phyloP scores from a whole-genome alignment of 2,113 vertebrate species.

The Eudyptes chrysolophus region DNA sequence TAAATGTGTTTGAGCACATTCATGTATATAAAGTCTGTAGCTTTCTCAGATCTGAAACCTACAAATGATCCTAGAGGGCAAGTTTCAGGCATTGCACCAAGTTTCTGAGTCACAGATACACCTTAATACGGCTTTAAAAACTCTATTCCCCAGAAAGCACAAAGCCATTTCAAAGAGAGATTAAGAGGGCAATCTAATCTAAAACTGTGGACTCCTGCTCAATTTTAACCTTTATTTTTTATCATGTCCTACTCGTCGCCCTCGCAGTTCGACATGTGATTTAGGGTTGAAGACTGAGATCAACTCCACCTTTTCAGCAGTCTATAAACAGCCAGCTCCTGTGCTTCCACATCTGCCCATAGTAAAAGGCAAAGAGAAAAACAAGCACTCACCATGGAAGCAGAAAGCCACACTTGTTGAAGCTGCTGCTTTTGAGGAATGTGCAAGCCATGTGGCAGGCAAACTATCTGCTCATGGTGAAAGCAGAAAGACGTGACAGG shows the following conservation, averaged over 20 bases:
- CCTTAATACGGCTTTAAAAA: not conserved
- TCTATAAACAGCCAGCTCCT: not conserved
- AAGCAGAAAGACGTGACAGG: not conserved
- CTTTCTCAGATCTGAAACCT: not conserved
- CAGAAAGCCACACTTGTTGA: not conserved
- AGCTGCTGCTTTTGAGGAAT: not conserved
- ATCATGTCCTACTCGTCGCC: not conserved
- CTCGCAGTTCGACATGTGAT: not conserved
- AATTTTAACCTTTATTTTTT: not conserved
- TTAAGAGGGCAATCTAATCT: not conserved
- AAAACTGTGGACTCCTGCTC: not conserved
- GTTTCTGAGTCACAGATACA: not conserved
- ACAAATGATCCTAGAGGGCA: not conserved
- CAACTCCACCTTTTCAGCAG: not conserved
- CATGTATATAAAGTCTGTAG: not conserved
- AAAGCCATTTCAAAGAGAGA: not conserved
- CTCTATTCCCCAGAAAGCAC: not conserved
- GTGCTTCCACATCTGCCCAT: not conserved
- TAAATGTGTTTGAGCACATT: not conserved
- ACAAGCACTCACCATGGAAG: fast-evolving
- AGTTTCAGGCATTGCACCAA: not conserved
- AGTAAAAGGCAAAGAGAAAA: not conserved
- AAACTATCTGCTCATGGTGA: not conserved
- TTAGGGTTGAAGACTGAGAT: not conserved
- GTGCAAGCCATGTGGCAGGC: not conserved